These are phyloP conservation scores for Limanda limanda DNA, from an alignment of 2,113 vertebrate species.

Conservation along the genomic window DNA sequence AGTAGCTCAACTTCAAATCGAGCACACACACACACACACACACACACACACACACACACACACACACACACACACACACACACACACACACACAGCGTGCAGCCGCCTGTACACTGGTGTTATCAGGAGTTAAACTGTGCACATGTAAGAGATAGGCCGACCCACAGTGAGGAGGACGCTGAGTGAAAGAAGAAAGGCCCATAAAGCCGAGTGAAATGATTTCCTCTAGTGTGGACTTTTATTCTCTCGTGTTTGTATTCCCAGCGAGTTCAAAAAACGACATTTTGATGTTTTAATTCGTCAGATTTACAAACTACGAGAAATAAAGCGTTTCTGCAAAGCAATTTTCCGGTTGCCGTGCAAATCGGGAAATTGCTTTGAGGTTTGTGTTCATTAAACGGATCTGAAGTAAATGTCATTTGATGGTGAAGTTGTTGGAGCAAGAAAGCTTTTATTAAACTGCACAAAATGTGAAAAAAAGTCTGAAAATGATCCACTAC, in stretches of 20 bases:
- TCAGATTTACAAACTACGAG: background rate
- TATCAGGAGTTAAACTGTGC: conserved; percentile 22
- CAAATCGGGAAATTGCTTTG: background rate
- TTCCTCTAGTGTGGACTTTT: background rate
- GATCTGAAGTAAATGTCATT: background rate
- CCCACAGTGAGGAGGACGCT: no score
- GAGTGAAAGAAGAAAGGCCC: no score
- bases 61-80: background rate
- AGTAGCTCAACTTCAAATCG: conserved; percentile 10
- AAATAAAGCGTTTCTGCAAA: no score
- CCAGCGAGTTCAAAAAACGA: background rate
- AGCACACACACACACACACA: background rate
- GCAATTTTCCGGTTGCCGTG: background rate
- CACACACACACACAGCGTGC: background rate
- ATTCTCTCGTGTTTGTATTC: background rate
- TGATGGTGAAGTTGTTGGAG: background rate
- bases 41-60: background rate
- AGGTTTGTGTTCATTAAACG: background rate
- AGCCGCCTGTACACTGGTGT: conserved; percentile 10
- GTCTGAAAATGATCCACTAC: background rate
- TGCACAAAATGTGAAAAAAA: no score
- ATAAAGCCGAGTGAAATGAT: background rate
- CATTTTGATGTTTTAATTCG: background rate
- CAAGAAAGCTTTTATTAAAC: background rate
- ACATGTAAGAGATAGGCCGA: background rate